These are phyloP conservation scores for Hylomyscus alleni DNA, from an alignment of 2,797 vertebrate genomes.

Conservation along the genomic window DNA sequence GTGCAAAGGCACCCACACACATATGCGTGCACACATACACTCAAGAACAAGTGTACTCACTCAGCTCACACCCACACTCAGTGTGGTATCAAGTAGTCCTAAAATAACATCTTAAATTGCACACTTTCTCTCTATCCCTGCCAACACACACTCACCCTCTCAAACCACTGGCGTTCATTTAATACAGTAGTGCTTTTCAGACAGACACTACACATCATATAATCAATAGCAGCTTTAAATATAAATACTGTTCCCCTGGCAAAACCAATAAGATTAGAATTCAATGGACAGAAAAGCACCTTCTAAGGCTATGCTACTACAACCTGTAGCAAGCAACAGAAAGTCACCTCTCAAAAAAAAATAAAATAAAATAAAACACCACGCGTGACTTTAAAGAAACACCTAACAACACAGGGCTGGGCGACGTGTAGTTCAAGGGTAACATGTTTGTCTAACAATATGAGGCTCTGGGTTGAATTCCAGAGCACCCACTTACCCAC, in stretches of 20 bases:
- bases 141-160: not conserved
- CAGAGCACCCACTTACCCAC: no score
- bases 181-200: not conserved
- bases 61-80: not conserved
- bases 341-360: not conserved
- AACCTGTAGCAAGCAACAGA: not conserved
- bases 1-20: not conserved
- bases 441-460: not conserved
- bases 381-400: not conserved
- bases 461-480: not conserved
- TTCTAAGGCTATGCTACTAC: not conserved
- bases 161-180: not conserved
- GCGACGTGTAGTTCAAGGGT: accelerated
- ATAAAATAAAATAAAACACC: not conserved
- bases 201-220: not conserved
- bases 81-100: not conserved
- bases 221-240: conserved; percentile 43
- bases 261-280: conserved; percentile 21
- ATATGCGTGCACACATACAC: not conserved
- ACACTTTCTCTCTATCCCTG: not conserved
- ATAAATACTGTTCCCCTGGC: not conserved
- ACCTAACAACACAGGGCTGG: not conserved
- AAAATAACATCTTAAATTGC: not conserved
- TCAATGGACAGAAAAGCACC: not conserved
- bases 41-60: not conserved